Conservation (phyloP, 1,140 invertebrate species). For the Ips typographus region DNA sequence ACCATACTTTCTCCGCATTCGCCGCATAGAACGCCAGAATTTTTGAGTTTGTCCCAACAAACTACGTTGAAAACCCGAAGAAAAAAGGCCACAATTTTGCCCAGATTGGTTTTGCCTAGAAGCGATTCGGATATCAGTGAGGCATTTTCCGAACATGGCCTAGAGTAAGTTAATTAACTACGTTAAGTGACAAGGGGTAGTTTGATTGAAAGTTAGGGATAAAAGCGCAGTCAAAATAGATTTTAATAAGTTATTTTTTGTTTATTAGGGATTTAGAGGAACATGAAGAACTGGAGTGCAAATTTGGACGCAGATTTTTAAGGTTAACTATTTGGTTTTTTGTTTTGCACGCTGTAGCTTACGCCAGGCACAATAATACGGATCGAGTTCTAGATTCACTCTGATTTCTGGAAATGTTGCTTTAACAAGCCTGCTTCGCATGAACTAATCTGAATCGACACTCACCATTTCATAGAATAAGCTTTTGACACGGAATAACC, state of each 20-base stretch:
- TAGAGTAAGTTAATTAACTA: slow-evolving; percentile 58
- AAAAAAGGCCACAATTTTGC: slow-evolving; percentile 72
- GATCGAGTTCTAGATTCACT: too few relatives aligned
- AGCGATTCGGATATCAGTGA: slow-evolving; percentile 68
- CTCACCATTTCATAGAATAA: too few relatives aligned
- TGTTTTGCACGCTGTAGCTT: slow-evolving; percentile 1
- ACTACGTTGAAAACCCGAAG: slow-evolving; percentile 64
- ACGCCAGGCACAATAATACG: too few relatives aligned
- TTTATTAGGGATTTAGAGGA: slow-evolving; percentile 28
- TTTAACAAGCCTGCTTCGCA: too few relatives aligned
- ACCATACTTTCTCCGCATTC: slow-evolving; percentile 76
- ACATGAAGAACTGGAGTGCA: slow-evolving; percentile 27
- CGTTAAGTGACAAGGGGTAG: background rate
- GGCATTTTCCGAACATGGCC: slow-evolving; percentile 61
- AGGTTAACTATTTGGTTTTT: slow-evolving; percentile 32
- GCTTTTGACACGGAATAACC: too few relatives aligned
- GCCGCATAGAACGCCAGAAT: slow-evolving; percentile 61
- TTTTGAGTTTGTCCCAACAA: slow-evolving; percentile 60
- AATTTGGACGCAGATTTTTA: slow-evolving; percentile 37
- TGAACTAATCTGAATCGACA: too few relatives aligned
- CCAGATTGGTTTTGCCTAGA: slow-evolving; percentile 71
- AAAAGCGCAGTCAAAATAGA: background rate
- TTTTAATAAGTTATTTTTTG: background rate
- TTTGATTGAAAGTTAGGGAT: background rate
- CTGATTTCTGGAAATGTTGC: too few relatives aligned